Conservation (phyloP, 2,888 invertebrate species). For the Andrena camellia region DNA sequence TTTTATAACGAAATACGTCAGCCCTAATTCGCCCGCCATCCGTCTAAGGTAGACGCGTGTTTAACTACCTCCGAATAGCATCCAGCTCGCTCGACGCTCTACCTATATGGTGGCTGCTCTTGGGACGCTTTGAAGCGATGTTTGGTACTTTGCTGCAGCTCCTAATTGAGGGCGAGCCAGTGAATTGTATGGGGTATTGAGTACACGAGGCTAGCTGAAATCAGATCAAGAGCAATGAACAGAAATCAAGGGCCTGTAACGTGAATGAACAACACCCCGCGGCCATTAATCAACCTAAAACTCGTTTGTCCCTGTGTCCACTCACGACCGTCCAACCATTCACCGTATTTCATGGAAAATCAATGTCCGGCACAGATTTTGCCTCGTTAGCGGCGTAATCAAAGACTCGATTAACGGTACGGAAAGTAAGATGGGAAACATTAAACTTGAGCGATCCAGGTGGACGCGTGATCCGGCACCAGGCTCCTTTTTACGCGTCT, state of each 20-base stretch:
- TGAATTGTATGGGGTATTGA: too few relatives aligned
- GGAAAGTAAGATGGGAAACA: constrained; percentile 19
- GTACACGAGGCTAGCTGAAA: neutral
- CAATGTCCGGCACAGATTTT: constrained; percentile 16
- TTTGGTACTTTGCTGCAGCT: neutral
- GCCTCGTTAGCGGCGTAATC: constrained; percentile 15
- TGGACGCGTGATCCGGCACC: neutral
- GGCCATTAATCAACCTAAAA: neutral
- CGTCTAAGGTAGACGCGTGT: constrained; percentile 1
- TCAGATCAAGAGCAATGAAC: too few relatives aligned
- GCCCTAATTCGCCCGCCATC: neutral
- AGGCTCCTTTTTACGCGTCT: neutral
- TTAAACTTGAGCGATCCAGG: constrained; percentile 29
- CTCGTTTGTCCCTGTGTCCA: neutral
- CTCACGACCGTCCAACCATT: neutral
- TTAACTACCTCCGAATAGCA: neutral
- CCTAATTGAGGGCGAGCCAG: too few relatives aligned
- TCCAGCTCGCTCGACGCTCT: too few relatives aligned
- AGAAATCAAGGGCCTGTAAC: too few relatives aligned
- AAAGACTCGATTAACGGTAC: constrained; percentile 33
- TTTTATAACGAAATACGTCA: neutral
- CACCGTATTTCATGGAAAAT: constrained; percentile 34
- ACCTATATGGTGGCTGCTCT: neutral
- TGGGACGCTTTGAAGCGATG: neutral
- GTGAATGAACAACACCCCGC: too few relatives aligned